phyloP scores from a whole-genome alignment of 2,113 vertebrate genomes.

The Clupea harengus region DNA sequence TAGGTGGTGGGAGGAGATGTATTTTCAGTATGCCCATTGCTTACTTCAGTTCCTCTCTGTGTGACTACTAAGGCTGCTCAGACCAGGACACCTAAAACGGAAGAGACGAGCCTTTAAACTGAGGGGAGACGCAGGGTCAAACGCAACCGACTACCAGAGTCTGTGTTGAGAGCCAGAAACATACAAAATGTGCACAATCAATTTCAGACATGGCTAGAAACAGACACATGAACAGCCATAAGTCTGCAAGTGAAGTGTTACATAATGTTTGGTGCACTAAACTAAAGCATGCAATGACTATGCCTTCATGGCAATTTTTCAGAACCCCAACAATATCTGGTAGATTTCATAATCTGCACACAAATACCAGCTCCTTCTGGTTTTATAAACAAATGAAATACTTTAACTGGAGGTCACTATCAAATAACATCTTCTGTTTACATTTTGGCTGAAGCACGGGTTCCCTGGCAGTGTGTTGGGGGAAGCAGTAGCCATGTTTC shows the following conservation, averaged over 20 bases:
- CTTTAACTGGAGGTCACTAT: background rate
- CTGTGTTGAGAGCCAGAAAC: background rate
- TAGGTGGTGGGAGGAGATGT: constrained; percentile 40
- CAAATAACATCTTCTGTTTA: background rate
- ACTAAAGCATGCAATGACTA: background rate
- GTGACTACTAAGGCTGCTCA: constrained; percentile 27
- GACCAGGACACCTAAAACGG: background rate
- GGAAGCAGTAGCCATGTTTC: background rate
- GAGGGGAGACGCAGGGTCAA: background rate
- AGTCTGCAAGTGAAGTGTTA: background rate
- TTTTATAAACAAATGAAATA: background rate
- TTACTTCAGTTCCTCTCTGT: constrained; percentile 33
- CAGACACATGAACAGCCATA: background rate
- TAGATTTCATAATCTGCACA: background rate
- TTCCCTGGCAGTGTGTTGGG: background rate
- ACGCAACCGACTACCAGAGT: background rate
- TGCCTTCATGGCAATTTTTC: background rate
- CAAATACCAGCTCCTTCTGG: background rate
- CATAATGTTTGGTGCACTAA: background rate
- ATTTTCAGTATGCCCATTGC: constrained; percentile 40
- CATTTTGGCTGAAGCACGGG: background rate
- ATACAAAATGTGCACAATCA: background rate
- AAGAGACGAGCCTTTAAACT: background rate
- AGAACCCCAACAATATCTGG: background rate
- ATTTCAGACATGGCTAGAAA: background rate